Evolutionary conservation across 2,113 vertebrate species (phyloP), one percentile per base, ranked within the genome.

Genomic region (Petrocephalus zakoni): DNA sequence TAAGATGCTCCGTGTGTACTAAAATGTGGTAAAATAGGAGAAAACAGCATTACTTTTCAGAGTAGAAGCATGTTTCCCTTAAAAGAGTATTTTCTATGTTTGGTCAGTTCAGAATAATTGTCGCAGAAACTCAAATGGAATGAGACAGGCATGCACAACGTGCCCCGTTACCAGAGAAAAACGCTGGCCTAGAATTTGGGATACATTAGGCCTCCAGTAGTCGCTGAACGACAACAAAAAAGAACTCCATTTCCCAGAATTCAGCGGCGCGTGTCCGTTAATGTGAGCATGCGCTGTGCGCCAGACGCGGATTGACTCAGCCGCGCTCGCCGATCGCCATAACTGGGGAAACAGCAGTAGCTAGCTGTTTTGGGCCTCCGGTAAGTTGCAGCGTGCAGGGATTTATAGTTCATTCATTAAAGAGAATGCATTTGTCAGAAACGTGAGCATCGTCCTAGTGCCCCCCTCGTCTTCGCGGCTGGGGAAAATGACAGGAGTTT

Each of bases 341-440:
- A 93, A 92, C 92, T 94, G 92, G 91, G 81, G 92, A 93, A 90
- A 92, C 92, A 68, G 93, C 89, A 93, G 93, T 93, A 86, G 92
- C 92, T 93, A 87, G 92, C 92, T 91, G 94, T 91, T 91, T 93
- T 90, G 93, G 91, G 93, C 89, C 88, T 92, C 92, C 90, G 92
- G 96, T 96, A 95, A 95, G 94, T 93, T 93, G 87, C 49, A 91
- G 88, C 1, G 2, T 55, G 4, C 51, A 87, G 82, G 25, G 34
- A 58, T 61, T 21, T 19, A 49, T n/a, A 64, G 53, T 78, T 5
- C 25, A 21, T 84, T 17, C 29, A 72, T 42, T 19, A 42, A 88
- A 85, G n/a, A n/a, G n/a, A 49, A 21, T 85, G 10, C 2, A 10
- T 9, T 5, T 0, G 64, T 90, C 85, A 34, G 87, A 49, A 93